phyloP scores from a whole-genome alignment of 2,113 vertebrate species.

The Laticauda colubrina region DNA sequence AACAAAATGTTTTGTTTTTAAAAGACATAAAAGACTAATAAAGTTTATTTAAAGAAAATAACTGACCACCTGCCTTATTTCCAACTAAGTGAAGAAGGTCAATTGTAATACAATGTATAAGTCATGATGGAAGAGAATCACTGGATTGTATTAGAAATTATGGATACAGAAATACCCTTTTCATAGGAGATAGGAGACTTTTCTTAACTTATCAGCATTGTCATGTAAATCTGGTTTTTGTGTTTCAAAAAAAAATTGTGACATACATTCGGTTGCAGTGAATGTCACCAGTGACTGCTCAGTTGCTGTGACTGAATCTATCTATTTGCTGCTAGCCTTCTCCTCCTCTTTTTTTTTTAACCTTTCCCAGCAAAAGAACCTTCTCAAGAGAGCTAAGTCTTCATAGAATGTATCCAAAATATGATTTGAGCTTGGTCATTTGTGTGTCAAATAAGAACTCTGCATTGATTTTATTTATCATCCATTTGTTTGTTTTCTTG shows the following conservation, averaged over 20 bases:
- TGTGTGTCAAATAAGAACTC: neutral
- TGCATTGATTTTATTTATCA: neutral
- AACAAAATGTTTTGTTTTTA: no score
- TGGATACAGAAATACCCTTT: neutral
- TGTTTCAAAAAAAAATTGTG: neutral
- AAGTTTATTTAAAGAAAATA: no score
- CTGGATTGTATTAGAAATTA: neutral
- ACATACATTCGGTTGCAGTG: neutral
- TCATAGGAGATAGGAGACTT: neutral
- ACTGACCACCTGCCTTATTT: neutral
- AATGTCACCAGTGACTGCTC: no score
- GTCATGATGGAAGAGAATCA: neutral
- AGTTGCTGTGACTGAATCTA: neutral
- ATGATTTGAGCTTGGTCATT: neutral
- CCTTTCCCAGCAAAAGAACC: neutral
- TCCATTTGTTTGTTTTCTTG: neutral
- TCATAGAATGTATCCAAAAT: neutral
- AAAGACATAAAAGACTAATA: no score
- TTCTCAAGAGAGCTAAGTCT: neutral
- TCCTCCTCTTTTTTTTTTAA: neutral
- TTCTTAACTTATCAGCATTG: neutral
- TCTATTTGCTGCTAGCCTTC: neutral
- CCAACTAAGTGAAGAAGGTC: neutral
- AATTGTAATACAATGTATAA: neutral
- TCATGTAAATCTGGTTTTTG: neutral